Base-by-base conservation (phyloP, 2,797 vertebrate species). In the Sebastes nivosus region DNA sequence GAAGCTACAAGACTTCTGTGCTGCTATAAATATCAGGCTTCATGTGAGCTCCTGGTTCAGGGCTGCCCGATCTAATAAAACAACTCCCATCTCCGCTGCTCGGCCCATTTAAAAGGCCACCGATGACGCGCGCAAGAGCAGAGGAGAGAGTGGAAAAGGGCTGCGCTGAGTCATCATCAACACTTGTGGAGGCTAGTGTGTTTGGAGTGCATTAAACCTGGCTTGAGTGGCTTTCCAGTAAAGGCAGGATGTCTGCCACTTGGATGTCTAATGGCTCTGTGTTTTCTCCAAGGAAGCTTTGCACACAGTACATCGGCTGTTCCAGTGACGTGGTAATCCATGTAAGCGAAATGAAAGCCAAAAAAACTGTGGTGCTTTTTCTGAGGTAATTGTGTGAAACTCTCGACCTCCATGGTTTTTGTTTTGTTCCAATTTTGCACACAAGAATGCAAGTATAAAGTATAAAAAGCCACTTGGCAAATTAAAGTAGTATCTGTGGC, bases 141-240 rank as follows among this genome's bases (percentile, higher is more conserved):
- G 71, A 42, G 72, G 54, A 69, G 89, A 85, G 77, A 84, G 83
- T 79, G 77, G 83, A 82, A 90, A 90, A 84, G 74, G 77, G 78
- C 77, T 25, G 63, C 7, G 84, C 92, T 93, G 93, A 95, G 83
- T 96, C 95, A 95, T 85, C 84, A 68, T 78, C 72, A 71, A 67
- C 87, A 79, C 78, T 79, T 70, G 80, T 69, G 58, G 32, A 75
- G 68, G 78, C 76, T 61, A 36, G 63, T 80, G 85, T 80, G 81
- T 80, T 84, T 71, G 29, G 78, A 89, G 79, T 70, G 83, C 83
- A 92, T 92, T 91, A 89, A 89, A 91, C 58, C 79, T 60, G 83
- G 77, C 73, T 84, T 52, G 87, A 92, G 91, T 90, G 90, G 89
- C 85, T 92, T 92, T 84, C 79, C 74, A 87, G 74, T 50, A 70